phyloP scores from a whole-genome alignment of 1,140 invertebrate species.

The Grapholita molesta region DNA sequence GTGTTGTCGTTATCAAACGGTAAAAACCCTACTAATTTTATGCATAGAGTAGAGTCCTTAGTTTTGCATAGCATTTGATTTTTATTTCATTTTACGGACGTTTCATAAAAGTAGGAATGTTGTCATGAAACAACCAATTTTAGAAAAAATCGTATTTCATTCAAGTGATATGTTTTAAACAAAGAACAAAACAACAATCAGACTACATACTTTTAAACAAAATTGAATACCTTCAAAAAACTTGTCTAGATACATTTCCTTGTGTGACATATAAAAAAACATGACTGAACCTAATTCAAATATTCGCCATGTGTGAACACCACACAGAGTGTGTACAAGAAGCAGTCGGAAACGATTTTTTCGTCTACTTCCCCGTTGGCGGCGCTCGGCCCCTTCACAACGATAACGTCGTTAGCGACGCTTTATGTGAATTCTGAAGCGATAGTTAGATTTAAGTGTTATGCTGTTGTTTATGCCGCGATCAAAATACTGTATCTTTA shows the following conservation, averaged over 20 bases:
- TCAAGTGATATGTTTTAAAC: no score
- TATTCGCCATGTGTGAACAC: background rate
- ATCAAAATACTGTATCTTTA: background rate
- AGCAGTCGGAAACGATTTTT: conserved; percentile 66
- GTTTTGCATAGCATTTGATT: background rate
- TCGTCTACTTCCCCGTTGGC: conserved; percentile 61
- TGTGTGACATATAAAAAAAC: background rate
- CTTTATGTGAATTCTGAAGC: conserved; percentile 51
- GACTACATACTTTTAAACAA: no score
- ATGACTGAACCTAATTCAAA: background rate
- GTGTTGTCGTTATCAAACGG: background rate
- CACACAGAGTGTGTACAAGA: conserved; percentile 44
- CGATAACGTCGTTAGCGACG: conserved; percentile 60
- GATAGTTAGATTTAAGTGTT: conserved; percentile 47
- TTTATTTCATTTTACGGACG: background rate
- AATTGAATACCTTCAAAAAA: no score
- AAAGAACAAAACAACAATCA: no score
- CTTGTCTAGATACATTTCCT: no score
- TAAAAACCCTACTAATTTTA: background rate
- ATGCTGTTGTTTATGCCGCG: background rate
- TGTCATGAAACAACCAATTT: background rate
- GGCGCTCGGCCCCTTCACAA: conserved; percentile 49
- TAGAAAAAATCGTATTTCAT: no score
- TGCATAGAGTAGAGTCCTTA: background rate
- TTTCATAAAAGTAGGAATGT: background rate